Conservation (phyloP, 2,113 vertebrate species). For the Clupea harengus region DNA sequence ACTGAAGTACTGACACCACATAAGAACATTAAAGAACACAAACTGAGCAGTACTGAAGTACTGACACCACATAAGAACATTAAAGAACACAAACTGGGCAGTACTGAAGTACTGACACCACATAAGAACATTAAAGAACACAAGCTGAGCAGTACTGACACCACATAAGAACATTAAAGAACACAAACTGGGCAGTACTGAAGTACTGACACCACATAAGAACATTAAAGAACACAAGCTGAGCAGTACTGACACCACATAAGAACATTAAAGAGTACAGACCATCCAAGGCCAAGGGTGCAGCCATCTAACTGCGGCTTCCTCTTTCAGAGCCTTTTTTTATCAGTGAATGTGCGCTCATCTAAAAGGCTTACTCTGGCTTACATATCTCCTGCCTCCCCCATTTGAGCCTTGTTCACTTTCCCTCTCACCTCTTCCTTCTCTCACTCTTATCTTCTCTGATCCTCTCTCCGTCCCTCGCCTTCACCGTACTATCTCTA, state of each 20-base stretch:
- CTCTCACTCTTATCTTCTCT: constrained; percentile 61
- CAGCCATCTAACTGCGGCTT: not conserved
- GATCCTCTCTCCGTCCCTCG: constrained; percentile 32
- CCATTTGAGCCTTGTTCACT: constrained; percentile 68
- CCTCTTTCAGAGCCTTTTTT: constrained; percentile 15
- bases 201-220: not conserved
- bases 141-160: not conserved
- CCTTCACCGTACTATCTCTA: constrained; percentile 55
- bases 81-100: too few relatives aligned
- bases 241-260: too few relatives aligned
- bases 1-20: not conserved
- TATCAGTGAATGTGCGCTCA: constrained; percentile 57
- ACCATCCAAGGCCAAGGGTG: not conserved
- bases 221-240: not conserved
- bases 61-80: too few relatives aligned
- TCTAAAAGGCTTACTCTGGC: constrained; percentile 65
- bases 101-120: not conserved
- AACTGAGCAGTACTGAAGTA: not conserved
- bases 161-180: too few relatives aligned
- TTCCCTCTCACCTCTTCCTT: constrained; percentile 64
- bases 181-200: not conserved
- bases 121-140: not conserved
- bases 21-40: not conserved
- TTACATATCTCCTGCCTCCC: constrained; percentile 66
- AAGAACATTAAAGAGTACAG: not conserved